Base-by-base conservation (phyloP, 2,888 invertebrate genomes). In the Patella depressa region DNA sequence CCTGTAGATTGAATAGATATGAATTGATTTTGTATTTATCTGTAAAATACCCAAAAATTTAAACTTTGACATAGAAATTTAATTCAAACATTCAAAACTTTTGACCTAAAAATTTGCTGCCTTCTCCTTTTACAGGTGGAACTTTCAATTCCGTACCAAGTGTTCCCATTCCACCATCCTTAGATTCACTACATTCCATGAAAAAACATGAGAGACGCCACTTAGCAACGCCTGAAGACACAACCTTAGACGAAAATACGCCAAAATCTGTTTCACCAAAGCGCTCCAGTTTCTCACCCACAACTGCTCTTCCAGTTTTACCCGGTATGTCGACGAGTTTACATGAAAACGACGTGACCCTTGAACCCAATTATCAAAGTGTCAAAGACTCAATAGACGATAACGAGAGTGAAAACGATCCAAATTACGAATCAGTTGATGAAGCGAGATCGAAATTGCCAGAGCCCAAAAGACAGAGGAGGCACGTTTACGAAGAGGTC, bases 391-490 rank as follows among this genome's bases (percentile, higher is more conserved):
- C 81, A 53, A 82, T 84, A 53, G 74, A 81, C 7, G 80, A 82
- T 15, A 76, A 75, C 53, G 73, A 80, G 73, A 69, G 54, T 3
- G 86, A 86, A 55, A 83, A 86, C 72, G 88, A 88, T 79, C 88
- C 89, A 7, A 88, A 89, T 79, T 89, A 89, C 76, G 89, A 89
- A 79, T 88, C 87, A 72, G 89, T 89, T 9, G 88, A 89, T 71
- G 89, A 89, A 76, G 85, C 85, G 0, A 82, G 84, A 78, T 82
- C 86, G n/a, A 85, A 85, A 79, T 79, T 81, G 3, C 79, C 79
- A 14, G 53, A n/a, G n/a, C 17, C 77, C 19, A 74, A 57, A 69
- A 12, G 73, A 72, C 24, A 83, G 53, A 78, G 83, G 9, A 78
- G 78, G 53, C 88, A 87, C 74, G 84, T 85, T 55, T 87, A 88